These are phyloP conservation scores for Dicyrtoma fusca DNA, from an alignment of 2,888 invertebrate genomes.

Conservation along the genomic window DNA sequence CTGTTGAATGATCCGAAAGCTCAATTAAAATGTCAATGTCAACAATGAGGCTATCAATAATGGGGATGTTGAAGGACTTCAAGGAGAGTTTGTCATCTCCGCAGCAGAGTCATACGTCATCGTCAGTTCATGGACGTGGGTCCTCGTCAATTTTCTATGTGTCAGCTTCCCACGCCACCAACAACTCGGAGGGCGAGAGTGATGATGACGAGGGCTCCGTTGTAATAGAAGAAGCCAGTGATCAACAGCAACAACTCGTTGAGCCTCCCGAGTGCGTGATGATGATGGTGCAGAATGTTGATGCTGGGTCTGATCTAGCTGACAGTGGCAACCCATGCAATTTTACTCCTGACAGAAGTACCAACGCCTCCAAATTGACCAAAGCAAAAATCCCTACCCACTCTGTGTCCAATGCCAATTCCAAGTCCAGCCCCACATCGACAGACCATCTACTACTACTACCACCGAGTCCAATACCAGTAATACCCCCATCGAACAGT, in stretches of 20 bases:
- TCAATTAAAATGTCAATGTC: conserved; percentile 4
- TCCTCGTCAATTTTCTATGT: conserved; percentile 32
- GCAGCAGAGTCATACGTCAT: background rate
- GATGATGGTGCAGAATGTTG: background rate
- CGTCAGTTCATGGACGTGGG: background rate
- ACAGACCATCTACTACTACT: no score
- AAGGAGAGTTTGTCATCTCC: background rate
- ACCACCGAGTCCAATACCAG: conserved; percentile 29
- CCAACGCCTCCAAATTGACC: no score
- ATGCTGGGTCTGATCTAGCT: no score
- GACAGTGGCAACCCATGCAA: no score
- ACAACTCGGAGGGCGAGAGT: background rate
- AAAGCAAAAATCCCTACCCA: no score
- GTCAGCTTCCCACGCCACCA: background rate
- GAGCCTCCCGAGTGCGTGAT: background rate
- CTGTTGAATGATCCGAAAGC: background rate
- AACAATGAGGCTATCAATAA: conserved; percentile 19
- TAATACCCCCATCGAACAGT: background rate
- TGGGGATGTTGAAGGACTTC: background rate
- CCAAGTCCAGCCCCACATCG: conserved; percentile 24
- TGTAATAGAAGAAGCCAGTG: no score
- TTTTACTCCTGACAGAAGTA: no score
- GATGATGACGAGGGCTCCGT: background rate
- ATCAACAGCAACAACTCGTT: background rate
- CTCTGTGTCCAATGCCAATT: background rate